Evolutionary conservation across 2,888 invertebrate species (phyloP).

Genomic region (Epinotia bilunana): DNA sequence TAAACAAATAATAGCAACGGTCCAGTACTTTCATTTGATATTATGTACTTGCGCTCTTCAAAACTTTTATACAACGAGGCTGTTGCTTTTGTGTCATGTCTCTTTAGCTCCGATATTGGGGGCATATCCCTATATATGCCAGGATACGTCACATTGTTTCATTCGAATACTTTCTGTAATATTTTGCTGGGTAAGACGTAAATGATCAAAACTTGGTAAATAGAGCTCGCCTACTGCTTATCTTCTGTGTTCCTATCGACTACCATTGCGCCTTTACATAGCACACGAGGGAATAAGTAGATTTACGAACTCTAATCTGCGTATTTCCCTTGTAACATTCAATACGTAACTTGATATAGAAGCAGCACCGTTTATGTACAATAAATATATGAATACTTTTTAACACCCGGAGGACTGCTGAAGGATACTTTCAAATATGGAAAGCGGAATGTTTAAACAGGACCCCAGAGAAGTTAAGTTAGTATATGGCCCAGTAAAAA

Average conservation of each 20-base stretch:
- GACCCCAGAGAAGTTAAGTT: constrained; percentile 19
- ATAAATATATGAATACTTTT: constrained; percentile 20
- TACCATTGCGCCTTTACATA: constrained; percentile 20
- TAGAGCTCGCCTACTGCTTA: not conserved
- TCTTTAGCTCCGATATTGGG: no score
- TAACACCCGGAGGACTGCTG: constrained; percentile 28
- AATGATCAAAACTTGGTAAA: not conserved
- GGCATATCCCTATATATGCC: no score
- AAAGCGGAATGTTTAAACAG: constrained; percentile 30
- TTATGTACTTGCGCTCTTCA: no score
- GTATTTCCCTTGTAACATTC: constrained; percentile 31
- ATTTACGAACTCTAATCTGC: constrained; percentile 30
- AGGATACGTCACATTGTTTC: no score
- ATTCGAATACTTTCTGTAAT: no score
- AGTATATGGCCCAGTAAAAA: constrained; percentile 35
- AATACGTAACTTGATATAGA: constrained; percentile 16
- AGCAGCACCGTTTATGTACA: constrained; percentile 19
- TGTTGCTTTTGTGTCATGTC: no score
- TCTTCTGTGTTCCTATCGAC: constrained; percentile 29
- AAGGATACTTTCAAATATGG: constrained; percentile 25
- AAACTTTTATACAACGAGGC: no score
- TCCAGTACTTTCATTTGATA: not conserved
- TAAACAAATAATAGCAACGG: not conserved
- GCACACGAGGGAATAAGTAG: constrained; percentile 37
- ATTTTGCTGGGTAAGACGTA: not conserved